A percentile compares a stretch with the other conserved stretches of the same genome.
Evolutionary conservation across 1,140 invertebrate genomes (phyloP).

Genomic region (Chrysoperla carnea): DNA sequence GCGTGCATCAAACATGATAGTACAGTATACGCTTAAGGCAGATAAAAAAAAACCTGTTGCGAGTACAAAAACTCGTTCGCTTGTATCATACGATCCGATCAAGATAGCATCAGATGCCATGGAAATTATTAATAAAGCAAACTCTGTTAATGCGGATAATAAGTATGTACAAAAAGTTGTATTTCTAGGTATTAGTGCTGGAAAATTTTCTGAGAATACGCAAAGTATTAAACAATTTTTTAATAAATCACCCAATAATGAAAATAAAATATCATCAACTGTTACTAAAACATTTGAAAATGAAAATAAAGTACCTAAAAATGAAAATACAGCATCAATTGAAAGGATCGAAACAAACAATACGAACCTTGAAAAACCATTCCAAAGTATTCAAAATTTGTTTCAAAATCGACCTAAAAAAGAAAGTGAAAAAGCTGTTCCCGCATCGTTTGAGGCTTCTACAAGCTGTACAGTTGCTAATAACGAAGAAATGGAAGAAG

Average conservation of each 20-base stretch:
- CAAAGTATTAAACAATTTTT: constrained; percentile 42
- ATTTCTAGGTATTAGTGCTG: constrained; percentile 55
- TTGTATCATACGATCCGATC: constrained; percentile 37
- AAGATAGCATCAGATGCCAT: constrained; percentile 35
- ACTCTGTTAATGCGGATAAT: constrained; percentile 15
- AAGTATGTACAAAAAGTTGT: constrained; percentile 37
- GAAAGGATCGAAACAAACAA: neutral
- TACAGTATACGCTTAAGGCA: constrained; percentile 36
- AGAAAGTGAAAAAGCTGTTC: constrained; percentile 1
- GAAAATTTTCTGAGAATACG: constrained; percentile 56
- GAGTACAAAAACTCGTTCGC: constrained; percentile 34
- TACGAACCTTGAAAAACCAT: neutral
- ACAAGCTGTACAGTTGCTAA: constrained; percentile 3
- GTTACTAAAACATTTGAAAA: neutral
- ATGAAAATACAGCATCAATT: no score
- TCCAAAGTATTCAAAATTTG: neutral
- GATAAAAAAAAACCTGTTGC: constrained; percentile 32
- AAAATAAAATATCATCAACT: constrained; percentile 1
- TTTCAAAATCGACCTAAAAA: neutral
- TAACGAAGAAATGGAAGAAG: constrained; percentile 9
- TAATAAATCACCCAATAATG: constrained; percentile 14
- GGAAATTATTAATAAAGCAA: constrained; percentile 36
- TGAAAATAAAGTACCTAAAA: neutral
- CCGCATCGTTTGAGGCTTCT: neutral
- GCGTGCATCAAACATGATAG: constrained; percentile 41